Conservation (phyloP, 2,113 vertebrate species). For the Bucco capensis region DNA sequence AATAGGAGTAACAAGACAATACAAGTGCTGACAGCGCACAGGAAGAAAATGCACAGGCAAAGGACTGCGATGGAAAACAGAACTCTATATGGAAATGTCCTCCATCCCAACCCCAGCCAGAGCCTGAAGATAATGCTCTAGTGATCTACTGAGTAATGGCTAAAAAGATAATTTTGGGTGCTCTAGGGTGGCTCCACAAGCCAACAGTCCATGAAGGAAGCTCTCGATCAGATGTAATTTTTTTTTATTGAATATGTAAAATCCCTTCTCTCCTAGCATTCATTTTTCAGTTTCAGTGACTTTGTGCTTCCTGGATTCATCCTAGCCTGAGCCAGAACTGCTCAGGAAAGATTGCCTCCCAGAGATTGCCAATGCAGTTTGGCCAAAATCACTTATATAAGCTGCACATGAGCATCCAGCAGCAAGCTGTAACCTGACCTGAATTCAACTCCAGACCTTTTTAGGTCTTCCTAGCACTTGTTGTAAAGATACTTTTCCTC, state of each 20-base stretch:
- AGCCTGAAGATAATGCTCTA: background rate
- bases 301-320: background rate
- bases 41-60: background rate
- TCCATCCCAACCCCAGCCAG: background rate
- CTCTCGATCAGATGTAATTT: background rate
- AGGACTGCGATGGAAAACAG: conserved; percentile 19
- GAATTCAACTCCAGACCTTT: conserved; percentile 34
- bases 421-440: conserved; percentile 28
- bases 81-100: background rate
- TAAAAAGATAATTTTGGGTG: background rate
- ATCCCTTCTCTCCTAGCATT: background rate
- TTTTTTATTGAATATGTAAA: background rate
- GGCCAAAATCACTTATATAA: conserved; percentile 8
- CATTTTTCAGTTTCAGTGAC: background rate
- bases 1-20: background rate
- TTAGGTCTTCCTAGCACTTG: background rate
- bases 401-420: conserved; percentile 22
- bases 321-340: background rate
- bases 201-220: background rate
- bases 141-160: background rate
- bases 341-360: conserved; percentile 23
- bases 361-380: conserved; percentile 21
- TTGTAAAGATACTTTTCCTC: background rate
- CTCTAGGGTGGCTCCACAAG: background rate
- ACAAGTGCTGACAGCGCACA: background rate